Evolutionary conservation across 2,113 vertebrate species (phyloP).

Genomic region (Trematocara zebra): DNA sequence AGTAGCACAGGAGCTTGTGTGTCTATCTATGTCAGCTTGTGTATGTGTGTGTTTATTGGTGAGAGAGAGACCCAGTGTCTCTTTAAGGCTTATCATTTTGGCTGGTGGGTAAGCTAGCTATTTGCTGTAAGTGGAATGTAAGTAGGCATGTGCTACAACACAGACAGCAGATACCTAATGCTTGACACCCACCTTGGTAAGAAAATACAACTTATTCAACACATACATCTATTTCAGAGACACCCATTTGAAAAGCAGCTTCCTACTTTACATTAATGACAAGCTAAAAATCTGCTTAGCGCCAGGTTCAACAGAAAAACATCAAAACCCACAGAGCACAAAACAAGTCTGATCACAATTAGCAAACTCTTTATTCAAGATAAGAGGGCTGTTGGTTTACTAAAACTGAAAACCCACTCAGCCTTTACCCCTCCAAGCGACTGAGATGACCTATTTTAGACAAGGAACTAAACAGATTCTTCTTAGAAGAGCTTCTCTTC

Average conservation of each 20-base stretch:
- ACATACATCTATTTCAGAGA: not conserved
- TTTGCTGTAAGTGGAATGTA: constrained; percentile 65
- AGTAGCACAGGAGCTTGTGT: not conserved
- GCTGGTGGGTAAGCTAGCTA: constrained; percentile 60
- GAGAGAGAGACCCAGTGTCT: constrained; percentile 33
- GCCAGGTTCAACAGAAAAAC: not conserved
- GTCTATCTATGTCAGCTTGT: not conserved
- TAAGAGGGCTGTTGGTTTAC: not conserved
- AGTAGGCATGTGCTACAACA: constrained; percentile 58
- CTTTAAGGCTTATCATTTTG: constrained; percentile 65
- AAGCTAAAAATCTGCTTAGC: not conserved
- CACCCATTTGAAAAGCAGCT: not conserved
- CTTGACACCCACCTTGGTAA: not conserved
- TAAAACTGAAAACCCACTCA: constrained; percentile 11
- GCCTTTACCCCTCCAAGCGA: not conserved
- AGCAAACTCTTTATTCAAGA: not conserved
- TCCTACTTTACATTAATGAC: not conserved
- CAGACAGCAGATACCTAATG: constrained; percentile 21
- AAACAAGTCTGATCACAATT: not conserved
- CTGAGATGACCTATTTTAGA: not conserved
- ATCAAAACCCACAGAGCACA: constrained; percentile 18
- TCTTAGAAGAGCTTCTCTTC: constrained; percentile 9
- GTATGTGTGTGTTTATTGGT: not conserved
- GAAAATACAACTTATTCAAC: not conserved
- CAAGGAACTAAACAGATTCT: not conserved